Evolutionary conservation across 2,113 vertebrate species (phyloP), one percentile per base, ranked within the genome.

Genomic region (Rhadina sibilatrix): DNA sequence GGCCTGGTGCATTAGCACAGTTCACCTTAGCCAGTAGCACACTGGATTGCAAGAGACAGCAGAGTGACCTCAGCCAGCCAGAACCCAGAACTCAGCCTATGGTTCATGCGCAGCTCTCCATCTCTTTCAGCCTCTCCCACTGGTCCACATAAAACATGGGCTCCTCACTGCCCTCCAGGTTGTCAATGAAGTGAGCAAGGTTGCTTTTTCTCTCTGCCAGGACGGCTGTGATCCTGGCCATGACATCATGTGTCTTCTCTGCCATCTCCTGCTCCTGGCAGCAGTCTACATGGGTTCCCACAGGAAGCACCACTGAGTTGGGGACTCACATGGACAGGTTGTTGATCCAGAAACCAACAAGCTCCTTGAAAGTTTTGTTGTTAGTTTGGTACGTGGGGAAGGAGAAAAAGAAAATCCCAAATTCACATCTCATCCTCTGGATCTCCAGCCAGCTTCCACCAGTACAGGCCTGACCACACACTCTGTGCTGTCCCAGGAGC

Each of bases 311-410:
- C 54, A 98, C 97, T 0, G 96, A 98, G 64, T 97, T 94, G 22
- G 98, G 98, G 30, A 98, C 97, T 60, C 94, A 46, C 95, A 98
- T 97, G 64, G 71, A 97, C 50, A 98, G 83, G 47, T 98, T 98
- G 53, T 93, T 98, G 77, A 98, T 97, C 98, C 98, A 98, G 91
- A 98, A 98, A 44, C 97, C 96, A 4, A 98, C 85, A 0, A 97
- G 94, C 6, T 98, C 95, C 64, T 94, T 95, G 82, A 98, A 98
- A 78, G 76, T 90, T 38, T 96, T 27, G 15, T 97, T 25, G 0
- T 90, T 87, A n/a, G 63, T 64, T 87, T 96, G 87, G 85, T 98
- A 98, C 87, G 98, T 98, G 85, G 12, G 37, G 15, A 85, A 19
- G 14, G 18, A 89, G 78, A 91, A 40, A 80, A 74, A 65, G 46